These are phyloP conservation scores for Alauda arvensis DNA, from an alignment of 2,797 vertebrate species.

Conservation along the genomic window DNA sequence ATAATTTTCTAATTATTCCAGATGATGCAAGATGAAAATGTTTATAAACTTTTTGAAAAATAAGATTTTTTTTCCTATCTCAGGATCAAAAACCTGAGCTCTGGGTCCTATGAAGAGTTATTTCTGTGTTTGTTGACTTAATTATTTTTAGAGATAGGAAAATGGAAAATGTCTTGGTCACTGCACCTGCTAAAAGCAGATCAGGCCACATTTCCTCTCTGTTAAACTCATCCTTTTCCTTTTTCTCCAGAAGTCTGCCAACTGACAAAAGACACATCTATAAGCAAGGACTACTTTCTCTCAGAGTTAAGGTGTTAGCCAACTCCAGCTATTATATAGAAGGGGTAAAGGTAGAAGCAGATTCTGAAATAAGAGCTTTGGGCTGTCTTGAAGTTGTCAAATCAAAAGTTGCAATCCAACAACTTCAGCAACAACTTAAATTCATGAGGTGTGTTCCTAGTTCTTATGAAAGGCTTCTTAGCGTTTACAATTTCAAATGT, in stretches of 20 bases:
- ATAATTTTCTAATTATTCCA: conserved; percentile 36
- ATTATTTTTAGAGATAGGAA: not conserved
- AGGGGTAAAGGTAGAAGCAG: not conserved
- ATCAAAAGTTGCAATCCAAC: not conserved
- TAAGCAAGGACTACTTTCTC: not conserved
- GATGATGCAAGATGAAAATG: not conserved
- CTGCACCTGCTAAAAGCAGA: not conserved
- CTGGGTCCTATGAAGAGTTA: not conserved
- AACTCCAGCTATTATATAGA: not conserved
- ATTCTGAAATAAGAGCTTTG: not conserved
- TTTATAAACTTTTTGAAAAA: not conserved
- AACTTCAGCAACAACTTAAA: not conserved
- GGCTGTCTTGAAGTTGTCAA: not conserved
- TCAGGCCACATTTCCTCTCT: not conserved
- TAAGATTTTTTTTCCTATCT: not conserved
- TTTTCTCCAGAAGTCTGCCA: not conserved
- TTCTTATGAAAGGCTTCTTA: not conserved
- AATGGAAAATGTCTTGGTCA: not conserved
- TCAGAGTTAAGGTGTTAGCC: not conserved
- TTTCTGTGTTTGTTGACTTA: not conserved
- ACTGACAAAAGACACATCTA: not conserved
- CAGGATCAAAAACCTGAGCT: not conserved
- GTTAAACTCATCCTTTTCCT: not conserved
- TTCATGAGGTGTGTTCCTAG: not conserved
- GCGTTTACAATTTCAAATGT: not conserved